These are phyloP conservation scores for Mus pahari DNA, from an alignment of 2,113 vertebrate species.

Conservation along the genomic window DNA sequence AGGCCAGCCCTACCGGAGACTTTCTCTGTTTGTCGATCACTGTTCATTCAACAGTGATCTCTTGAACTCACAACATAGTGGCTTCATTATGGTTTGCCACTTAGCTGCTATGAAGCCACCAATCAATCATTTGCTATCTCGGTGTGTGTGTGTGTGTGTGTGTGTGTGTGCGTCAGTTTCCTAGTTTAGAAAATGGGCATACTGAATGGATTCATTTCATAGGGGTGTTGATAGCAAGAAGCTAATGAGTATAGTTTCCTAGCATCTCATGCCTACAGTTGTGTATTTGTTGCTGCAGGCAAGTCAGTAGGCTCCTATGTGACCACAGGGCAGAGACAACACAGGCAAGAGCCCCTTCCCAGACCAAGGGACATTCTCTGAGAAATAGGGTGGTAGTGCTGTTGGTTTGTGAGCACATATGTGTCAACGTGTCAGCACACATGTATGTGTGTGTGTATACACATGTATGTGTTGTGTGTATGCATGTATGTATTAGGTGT, in stretches of 20 bases:
- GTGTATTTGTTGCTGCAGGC: not conserved
- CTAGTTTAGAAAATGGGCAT: not conserved
- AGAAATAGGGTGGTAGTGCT: not conserved
- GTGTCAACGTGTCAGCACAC: not conserved
- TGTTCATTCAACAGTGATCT: not conserved
- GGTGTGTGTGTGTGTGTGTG: too few relatives aligned
- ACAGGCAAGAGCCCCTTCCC: not conserved
- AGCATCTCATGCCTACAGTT: not conserved
- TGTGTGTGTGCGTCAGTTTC: too few relatives aligned
- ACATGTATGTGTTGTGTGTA: too few relatives aligned
- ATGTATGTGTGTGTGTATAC: too few relatives aligned
- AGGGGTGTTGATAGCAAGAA: not conserved
- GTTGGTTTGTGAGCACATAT: not conserved
- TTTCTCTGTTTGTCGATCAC: not conserved
- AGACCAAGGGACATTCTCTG: not conserved
- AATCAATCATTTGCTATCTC: not conserved
- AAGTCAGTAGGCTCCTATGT: not conserved
- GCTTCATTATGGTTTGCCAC: conserved; percentile 1
- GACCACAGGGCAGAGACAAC: not conserved
- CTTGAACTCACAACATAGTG: not conserved
- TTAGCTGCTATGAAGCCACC: not conserved
- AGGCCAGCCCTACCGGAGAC: not conserved
- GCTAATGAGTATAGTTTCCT: not conserved
- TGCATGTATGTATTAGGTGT: not conserved
- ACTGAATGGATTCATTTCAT: not conserved